phyloP scores from a whole-genome alignment of 1,140 invertebrate genomes.

The Megalopta genalis region DNA sequence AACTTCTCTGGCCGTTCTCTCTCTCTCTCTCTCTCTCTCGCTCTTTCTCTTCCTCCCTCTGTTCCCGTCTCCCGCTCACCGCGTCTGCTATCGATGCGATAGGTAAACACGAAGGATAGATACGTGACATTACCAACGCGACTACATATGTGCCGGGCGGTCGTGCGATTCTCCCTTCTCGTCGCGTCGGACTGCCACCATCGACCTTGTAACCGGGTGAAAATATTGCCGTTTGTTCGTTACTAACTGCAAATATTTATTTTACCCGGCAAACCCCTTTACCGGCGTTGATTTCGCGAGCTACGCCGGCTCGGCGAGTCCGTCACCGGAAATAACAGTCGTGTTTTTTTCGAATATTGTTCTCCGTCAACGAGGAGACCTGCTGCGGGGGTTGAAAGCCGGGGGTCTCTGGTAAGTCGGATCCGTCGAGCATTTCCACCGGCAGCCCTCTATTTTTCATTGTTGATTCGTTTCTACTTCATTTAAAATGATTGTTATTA shows the following conservation, averaged over 20 bases:
- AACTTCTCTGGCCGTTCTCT: conserved; percentile 36
- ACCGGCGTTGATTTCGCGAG: background rate
- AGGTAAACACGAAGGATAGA: conserved; percentile 62
- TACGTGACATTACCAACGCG: conserved; percentile 51
- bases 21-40: no score
- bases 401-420: no score
- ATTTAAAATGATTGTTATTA: no score
- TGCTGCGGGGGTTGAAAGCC: no score
- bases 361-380: background rate
- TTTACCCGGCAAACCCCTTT: background rate
- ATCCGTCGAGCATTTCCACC: no score
- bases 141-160: conserved; percentile 30
- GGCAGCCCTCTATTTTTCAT: no score
- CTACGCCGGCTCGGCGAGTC: no score
- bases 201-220: conserved; percentile 38
- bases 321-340: no score
- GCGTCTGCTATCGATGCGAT: conserved; percentile 56
- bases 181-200: background rate
- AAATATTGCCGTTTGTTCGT: conserved; percentile 37
- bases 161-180: conserved; percentile 2
- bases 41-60: no score
- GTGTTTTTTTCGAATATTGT: background rate
- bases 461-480: no score
- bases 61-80: conserved; percentile 14
- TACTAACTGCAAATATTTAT: background rate